Evolutionary conservation across 2,888 invertebrate species (phyloP), one percentile per base, ranked within the genome.

Genomic region (Diabrotica balteata): DNA sequence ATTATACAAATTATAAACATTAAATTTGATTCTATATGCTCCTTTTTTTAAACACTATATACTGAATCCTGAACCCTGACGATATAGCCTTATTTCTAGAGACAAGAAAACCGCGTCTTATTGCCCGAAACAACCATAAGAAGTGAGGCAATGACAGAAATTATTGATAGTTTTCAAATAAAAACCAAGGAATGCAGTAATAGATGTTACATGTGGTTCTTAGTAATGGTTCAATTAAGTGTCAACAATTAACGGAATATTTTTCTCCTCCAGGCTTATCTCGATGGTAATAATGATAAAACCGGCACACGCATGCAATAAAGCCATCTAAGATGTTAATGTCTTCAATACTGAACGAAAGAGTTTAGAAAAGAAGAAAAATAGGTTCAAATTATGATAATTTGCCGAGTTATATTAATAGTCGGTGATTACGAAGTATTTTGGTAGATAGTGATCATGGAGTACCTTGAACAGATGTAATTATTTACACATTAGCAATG

Each of bases 401-500:
- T 80, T 79, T 77, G 75, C 73, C 75, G 75, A 74, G 72, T 75
- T 66, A 63, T 77, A 78, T 78, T 79, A 78, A 77, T 78, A 77
- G 72, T 71, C 66, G 67, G 74, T 77, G 78, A 80, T 79, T 79
- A 78, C 72, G 74, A 76, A 76, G 73, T 76, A 73, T 74, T 76
- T 78, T 75, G 77, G 75, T 73, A 80, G 82, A 82, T 82, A 80
- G 79, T 72, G 78, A 82, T 81, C 81, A 79, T 80, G 79, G 76
- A 79, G 79, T 80, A 80, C 80, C 80, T 81, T 80, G 81, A 79
- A 81, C 79, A 75, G 70, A 70, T 76, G 82, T 83, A 84, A 84
- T 84, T 84, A 84, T 84, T 83, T 84, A 83, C 83, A 83, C 84
- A 84, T 84, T 84, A 84, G 83, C 83, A 79, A 77, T 75, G 77